Percentiles rank a stretch among this genome's conserved stretches.
Evolutionary conservation across 2,113 vertebrate species (phyloP).

Genomic region (Brachyistius frenatus): DNA sequence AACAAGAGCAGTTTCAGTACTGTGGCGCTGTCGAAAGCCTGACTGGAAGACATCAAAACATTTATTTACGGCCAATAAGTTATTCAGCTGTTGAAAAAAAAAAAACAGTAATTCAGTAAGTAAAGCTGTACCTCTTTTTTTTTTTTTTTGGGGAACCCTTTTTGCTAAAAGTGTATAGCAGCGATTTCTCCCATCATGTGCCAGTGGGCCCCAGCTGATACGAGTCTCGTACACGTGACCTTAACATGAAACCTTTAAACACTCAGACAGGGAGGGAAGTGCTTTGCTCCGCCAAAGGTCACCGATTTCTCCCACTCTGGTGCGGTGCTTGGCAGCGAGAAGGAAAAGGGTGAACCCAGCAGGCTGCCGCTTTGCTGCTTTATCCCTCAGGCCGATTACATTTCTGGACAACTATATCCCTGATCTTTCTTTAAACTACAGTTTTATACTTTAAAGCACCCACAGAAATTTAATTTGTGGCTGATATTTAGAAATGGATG

Average conservation of each 20-base stretch:
- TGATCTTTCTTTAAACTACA: constrained; percentile 45
- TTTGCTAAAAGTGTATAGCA: constrained; percentile 1
- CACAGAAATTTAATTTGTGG: constrained; percentile 8
- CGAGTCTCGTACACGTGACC: constrained; percentile 74
- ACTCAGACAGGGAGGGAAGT: constrained; percentile 73
- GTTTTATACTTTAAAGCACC: neutral
- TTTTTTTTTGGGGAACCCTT: neutral
- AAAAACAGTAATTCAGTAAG: too few relatives aligned
- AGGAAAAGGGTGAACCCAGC: constrained; percentile 66
- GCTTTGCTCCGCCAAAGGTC: constrained; percentile 78
- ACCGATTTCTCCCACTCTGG: constrained; percentile 73
- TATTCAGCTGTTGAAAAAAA: too few relatives aligned
- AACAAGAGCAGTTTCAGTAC: too few relatives aligned
- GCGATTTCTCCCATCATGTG: constrained; percentile 26
- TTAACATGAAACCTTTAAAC: constrained; percentile 77
- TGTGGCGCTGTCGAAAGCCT: too few relatives aligned
- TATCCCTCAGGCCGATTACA: constrained; percentile 59
- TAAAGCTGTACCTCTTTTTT: neutral
- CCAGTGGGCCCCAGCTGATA: constrained; percentile 61
- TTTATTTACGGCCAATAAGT: too few relatives aligned
- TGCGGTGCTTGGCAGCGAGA: constrained; percentile 49
- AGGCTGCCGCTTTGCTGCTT: constrained; percentile 36
- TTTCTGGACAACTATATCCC: constrained; percentile 67
- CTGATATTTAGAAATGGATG: constrained; percentile 5
- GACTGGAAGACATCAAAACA: too few relatives aligned